A percentile compares a stretch with the other conserved stretches of the same genome.
Conservation (phyloP, 2,797 vertebrate species). For the Picus viridis region DNA sequence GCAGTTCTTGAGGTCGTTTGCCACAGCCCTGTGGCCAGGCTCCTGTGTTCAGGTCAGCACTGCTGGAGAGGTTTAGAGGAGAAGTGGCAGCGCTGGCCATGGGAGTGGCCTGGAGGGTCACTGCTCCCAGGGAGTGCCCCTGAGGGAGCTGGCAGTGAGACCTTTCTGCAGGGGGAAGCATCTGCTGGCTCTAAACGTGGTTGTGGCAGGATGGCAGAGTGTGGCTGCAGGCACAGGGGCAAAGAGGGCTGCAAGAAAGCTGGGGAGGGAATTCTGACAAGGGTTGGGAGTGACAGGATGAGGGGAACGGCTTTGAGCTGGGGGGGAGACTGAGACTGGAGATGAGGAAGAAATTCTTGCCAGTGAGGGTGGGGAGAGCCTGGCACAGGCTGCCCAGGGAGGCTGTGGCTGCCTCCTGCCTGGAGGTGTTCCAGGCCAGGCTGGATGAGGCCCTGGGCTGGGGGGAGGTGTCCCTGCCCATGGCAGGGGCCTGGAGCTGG, state of each 20-base stretch:
- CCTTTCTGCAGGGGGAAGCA: neutral
- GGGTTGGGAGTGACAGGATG: too few relatives aligned
- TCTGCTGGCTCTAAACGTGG: neutral
- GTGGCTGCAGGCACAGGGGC: accelerated
- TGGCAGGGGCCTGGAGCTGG: too few relatives aligned
- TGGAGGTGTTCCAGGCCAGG: too few relatives aligned
- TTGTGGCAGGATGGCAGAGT: neutral
- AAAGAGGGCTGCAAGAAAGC: neutral
- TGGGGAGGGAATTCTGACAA: too few relatives aligned
- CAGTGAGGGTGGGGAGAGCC: too few relatives aligned
- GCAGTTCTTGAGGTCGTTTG: constrained; percentile 1
- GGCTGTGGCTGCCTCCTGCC: too few relatives aligned
- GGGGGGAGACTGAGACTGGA: too few relatives aligned
- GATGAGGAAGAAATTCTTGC: too few relatives aligned
- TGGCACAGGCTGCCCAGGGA: too few relatives aligned
- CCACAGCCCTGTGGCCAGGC: neutral
- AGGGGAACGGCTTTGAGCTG: too few relatives aligned
- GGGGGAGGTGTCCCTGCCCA: too few relatives aligned
- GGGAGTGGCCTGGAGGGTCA: accelerated
- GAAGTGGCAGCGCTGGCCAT: neutral
- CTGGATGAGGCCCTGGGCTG: too few relatives aligned
- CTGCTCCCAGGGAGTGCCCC: accelerated
- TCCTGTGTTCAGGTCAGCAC: neutral
- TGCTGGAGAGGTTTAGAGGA: neutral
- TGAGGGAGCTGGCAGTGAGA: neutral